Evolutionary conservation across 2,113 vertebrate genomes (phyloP).

Genomic region (Alligator sinensis): DNA sequence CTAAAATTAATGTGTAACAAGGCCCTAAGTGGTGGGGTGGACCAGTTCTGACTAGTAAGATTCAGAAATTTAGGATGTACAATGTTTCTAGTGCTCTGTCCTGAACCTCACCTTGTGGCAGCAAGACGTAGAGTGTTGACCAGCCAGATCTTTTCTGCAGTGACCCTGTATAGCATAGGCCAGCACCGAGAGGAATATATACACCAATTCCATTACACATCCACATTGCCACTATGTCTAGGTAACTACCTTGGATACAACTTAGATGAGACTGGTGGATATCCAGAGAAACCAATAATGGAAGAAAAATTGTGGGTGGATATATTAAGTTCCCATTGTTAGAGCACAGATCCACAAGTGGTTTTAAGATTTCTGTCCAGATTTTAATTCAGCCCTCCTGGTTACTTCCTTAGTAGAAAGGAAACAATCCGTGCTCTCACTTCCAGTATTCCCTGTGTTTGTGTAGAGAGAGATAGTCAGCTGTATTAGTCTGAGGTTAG

Average conservation of each 20-base stretch:
- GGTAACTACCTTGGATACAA: neutral
- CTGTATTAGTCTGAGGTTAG: too few relatives aligned
- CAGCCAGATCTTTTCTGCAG: neutral
- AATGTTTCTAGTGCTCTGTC: neutral
- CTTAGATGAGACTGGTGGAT: neutral
- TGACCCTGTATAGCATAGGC: neutral
- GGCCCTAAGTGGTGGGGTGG: neutral
- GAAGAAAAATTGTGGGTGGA: neutral
- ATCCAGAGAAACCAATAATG: neutral
- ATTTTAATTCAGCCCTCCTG: too few relatives aligned
- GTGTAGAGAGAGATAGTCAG: too few relatives aligned
- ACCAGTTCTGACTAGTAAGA: neutral
- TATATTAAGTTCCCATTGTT: neutral
- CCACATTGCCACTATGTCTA: neutral
- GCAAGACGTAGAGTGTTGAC: rapidly evolving
- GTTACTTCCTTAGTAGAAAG: too few relatives aligned
- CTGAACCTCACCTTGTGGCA: neutral
- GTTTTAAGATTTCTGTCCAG: too few relatives aligned
- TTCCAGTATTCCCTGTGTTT: too few relatives aligned
- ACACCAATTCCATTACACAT: neutral
- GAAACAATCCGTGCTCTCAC: too few relatives aligned
- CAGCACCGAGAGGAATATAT: neutral
- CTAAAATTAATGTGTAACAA: too few relatives aligned
- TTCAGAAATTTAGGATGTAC: neutral
- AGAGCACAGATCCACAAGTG: neutral